Conservation (phyloP, 1,140 invertebrate genomes). For the Drosophila pachea region DNA sequence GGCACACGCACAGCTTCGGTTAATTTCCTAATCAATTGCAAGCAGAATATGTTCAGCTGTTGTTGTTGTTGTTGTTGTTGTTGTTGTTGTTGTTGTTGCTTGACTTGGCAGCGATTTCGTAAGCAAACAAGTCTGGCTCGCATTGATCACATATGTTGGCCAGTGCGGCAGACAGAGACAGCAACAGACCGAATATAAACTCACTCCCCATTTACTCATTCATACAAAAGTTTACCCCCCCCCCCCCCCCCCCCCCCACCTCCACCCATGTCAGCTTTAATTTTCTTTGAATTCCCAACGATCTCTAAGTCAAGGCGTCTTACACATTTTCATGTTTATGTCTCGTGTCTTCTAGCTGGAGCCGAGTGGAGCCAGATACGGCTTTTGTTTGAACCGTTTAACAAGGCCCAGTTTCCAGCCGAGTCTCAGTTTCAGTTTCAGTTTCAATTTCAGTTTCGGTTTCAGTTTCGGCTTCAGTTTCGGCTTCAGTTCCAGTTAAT, state of each 20-base stretch:
- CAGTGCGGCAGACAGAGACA: slow-evolving; percentile 26
- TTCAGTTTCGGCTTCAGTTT: no score
- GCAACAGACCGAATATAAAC: not conserved
- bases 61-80: slow-evolving; percentile 13
- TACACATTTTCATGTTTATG: slow-evolving; percentile 43
- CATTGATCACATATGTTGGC: slow-evolving; percentile 36
- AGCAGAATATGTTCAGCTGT: slow-evolving; percentile 5
- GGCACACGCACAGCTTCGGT: slow-evolving; percentile 9
- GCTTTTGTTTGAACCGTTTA: slow-evolving; percentile 26
- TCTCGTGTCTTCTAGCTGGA: slow-evolving; percentile 37
- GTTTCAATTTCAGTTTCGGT: no score
- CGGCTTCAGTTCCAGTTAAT: slow-evolving; percentile 47
- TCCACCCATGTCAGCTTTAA: no score
- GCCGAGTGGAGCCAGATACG: slow-evolving; percentile 41
- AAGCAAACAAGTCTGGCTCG: slow-evolving; percentile 46
- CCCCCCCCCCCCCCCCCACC: no score
- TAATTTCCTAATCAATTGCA: slow-evolving; percentile 43
- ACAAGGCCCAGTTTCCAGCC: slow-evolving; percentile 10
- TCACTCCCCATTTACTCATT: no score
- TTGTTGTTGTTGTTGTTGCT: slow-evolving; percentile 1
- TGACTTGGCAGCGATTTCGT: slow-evolving; percentile 39
- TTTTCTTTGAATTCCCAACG: no score
- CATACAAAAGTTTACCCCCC: no score
- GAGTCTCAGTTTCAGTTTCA: slow-evolving; percentile 27
- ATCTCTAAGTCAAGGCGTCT: no score